These are phyloP conservation scores for Coelopa pilipes DNA, from an alignment of 2,888 invertebrate genomes.

Conservation along the genomic window DNA sequence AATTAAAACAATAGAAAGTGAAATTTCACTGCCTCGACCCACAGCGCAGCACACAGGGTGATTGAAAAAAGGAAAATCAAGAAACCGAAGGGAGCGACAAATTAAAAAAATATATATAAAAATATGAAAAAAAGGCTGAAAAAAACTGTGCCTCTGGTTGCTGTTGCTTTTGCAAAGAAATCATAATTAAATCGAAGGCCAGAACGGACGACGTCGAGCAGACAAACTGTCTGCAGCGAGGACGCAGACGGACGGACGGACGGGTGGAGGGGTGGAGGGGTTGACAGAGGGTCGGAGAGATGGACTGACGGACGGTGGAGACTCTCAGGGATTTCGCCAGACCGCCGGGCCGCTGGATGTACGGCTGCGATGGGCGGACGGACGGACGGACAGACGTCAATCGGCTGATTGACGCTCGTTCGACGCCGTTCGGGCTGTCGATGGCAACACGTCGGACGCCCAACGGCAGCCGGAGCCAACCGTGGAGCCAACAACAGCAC, in stretches of 20 bases:
- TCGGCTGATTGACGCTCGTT: slow-evolving; percentile 20
- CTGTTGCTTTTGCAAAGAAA: background rate
- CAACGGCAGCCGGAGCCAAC: background rate
- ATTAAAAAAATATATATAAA: too few relatives aligned
- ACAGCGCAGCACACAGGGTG: background rate
- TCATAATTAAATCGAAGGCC: slow-evolving; percentile 1
- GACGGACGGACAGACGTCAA: slow-evolving; percentile 15
- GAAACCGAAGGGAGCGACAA: too few relatives aligned
- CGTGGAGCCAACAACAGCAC: background rate
- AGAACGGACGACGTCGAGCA: slow-evolving; percentile 1
- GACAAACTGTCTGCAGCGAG: slow-evolving; percentile 21
- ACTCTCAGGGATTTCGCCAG: too few relatives aligned
- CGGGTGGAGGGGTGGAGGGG: background rate
- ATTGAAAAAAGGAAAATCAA: background rate
- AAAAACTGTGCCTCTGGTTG: background rate
- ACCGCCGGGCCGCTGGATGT: too few relatives aligned
- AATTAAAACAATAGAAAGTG: slow-evolving; percentile 24
- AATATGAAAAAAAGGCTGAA: too few relatives aligned
- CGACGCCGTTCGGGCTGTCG: slow-evolving; percentile 1
- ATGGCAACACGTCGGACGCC: background rate
- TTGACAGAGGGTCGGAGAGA: background rate
- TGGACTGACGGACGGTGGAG: too few relatives aligned
- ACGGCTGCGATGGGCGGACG: background rate
- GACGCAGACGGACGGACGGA: too few relatives aligned
- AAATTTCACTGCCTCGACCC: background rate